These are phyloP conservation scores for Delichon dasypus DNA, from an alignment of 2,797 vertebrate genomes.

Conservation along the genomic window DNA sequence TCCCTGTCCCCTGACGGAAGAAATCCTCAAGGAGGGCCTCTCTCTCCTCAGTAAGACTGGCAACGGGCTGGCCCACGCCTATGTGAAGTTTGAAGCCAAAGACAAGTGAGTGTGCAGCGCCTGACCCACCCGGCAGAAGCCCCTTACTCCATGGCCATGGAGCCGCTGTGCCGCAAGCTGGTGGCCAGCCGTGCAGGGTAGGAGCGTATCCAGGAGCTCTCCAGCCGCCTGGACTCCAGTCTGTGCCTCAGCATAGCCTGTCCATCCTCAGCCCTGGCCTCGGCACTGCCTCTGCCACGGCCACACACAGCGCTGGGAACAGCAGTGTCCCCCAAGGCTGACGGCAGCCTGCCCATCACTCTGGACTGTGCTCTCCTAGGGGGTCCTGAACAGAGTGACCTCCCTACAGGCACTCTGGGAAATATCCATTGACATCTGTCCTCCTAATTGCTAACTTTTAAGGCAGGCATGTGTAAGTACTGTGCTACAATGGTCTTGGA, in stretches of 20 bases:
- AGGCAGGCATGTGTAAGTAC: not conserved
- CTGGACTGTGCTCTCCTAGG: not conserved
- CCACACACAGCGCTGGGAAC: rapidly evolving
- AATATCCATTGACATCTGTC: not conserved
- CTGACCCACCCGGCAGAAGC: not conserved
- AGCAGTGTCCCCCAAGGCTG: not conserved
- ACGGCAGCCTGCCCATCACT: rapidly evolving
- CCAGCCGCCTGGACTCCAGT: not conserved
- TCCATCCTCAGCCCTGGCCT: not conserved
- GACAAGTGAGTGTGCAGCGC: constrained; percentile 76
- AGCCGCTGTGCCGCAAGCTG: rapidly evolving
- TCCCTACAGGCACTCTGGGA: not conserved
- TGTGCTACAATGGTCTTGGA: not conserved
- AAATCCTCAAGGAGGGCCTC: constrained; percentile 79
- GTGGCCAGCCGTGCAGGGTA: rapidly evolving
- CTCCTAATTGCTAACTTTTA: not conserved
- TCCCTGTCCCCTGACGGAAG: constrained; percentile 75
- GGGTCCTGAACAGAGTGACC: not conserved
- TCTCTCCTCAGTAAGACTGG: constrained; percentile 86
- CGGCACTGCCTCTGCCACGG: not conserved
- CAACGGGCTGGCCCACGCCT: constrained; percentile 87
- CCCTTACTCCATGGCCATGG: not conserved
- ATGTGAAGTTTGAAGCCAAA: constrained; percentile 84
- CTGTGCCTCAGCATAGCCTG: not conserved
- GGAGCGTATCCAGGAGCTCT: not conserved